These are phyloP conservation scores for Cherax destructor DNA, from an alignment of 1,140 invertebrate genomes.

Conservation along the genomic window DNA sequence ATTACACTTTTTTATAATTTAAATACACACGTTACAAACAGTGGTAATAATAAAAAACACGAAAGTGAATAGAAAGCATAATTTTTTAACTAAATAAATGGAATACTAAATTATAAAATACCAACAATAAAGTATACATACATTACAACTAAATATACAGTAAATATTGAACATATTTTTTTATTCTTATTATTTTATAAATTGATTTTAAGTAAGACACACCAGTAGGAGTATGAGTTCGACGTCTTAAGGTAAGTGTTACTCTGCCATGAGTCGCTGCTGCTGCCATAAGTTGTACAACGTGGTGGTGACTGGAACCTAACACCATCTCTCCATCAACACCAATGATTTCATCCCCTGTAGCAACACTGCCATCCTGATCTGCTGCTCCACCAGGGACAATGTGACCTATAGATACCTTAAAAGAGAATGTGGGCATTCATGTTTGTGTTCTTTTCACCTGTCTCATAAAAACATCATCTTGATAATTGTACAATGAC, in stretches of 20 bases:
- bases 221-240: slow-evolving; percentile 75
- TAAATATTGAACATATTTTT: not conserved
- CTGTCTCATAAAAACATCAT: too few species aligned
- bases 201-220: not conserved
- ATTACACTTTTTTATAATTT: too few species aligned
- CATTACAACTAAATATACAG: too few species aligned
- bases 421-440: slow-evolving; percentile 39
- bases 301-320: slow-evolving; percentile 91
- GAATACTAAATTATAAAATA: too few species aligned
- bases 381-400: slow-evolving; percentile 94
- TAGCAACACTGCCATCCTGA: slow-evolving; percentile 88
- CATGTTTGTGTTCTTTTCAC: too few species aligned
- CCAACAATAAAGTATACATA: too few species aligned
- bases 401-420: slow-evolving; percentile 95
- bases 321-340: slow-evolving; percentile 89
- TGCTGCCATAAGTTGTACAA: slow-evolving; percentile 91
- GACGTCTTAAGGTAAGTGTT: slow-evolving; percentile 82
- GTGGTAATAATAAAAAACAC: too few species aligned
- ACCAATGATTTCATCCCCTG: slow-evolving; percentile 92
- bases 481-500: too few species aligned
- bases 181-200: too few species aligned
- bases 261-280: slow-evolving; percentile 88
- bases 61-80: too few species aligned
- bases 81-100: too few species aligned
- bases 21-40: too few species aligned